Percentiles rank a stretch among this genome's conserved stretches.
phyloP scores from a whole-genome alignment of 1,140 invertebrate genomes.

The Lasioglossum albipes region DNA sequence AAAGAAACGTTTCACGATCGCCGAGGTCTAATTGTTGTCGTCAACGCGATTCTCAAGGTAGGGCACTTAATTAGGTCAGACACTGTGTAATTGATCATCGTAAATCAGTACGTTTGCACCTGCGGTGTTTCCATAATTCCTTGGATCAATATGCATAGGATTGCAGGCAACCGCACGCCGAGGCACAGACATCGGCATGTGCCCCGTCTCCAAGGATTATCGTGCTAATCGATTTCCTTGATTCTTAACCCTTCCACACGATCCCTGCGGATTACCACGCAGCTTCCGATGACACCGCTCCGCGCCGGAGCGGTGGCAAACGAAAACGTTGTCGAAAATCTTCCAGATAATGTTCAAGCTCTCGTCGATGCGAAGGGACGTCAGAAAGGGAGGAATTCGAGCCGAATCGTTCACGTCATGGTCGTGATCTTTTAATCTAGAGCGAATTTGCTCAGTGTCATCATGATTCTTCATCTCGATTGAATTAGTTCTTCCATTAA shows the following conservation, averaged over 20 bases:
- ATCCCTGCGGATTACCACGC: not conserved
- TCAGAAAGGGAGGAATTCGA: too few relatives aligned
- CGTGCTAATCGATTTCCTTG: conserved; percentile 23
- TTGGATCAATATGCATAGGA: conserved; percentile 55
- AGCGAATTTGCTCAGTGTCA: too few relatives aligned
- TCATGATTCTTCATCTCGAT: too few relatives aligned
- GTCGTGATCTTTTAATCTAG: too few relatives aligned
- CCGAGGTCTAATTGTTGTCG: not conserved
- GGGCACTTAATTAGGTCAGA: conserved; percentile 56
- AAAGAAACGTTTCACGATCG: not conserved
- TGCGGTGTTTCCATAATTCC: conserved; percentile 61
- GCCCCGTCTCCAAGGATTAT: not conserved
- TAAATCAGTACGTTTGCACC: conserved; percentile 57
- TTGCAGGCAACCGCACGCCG: conserved; percentile 37
- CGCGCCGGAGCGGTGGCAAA: not conserved
- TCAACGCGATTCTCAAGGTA: not conserved
- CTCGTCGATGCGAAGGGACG: too few relatives aligned
- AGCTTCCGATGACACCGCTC: not conserved
- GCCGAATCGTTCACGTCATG: too few relatives aligned
- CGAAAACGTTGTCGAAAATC: too few relatives aligned
- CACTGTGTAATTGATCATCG: conserved; percentile 55
- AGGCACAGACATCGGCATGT: not conserved
- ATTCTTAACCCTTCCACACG: not conserved
- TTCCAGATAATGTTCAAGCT: too few relatives aligned
- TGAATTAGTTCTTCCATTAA: too few relatives aligned